Base-by-base conservation (phyloP, 1,140 invertebrate species). In the Dendroctonus ponderosae region DNA sequence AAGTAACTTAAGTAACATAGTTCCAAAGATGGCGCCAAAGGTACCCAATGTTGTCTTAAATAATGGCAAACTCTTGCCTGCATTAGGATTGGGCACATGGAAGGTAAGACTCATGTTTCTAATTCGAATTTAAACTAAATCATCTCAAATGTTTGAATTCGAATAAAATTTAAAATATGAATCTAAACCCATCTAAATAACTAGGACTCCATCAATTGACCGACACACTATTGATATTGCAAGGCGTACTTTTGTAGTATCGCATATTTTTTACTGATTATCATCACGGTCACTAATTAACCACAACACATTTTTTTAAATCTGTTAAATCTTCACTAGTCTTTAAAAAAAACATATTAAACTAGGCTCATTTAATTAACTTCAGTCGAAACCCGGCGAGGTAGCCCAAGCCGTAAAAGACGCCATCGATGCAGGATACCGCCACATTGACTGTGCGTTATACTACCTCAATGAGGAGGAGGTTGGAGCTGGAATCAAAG, bases 391-490 rank as follows among this genome's bases (percentile, higher is more conserved):
- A 62, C 83, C 86, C 5, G 88, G 87, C 66, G 83, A 91, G 76
- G 89, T 92, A 0, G 81, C 81, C 6, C 80, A 86, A 74, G 91
- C 91, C 6, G 90, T 94, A 2, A 89, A 88, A 73, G 80, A 84
- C 68, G 92, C 90, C 0, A 84, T 91, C 50, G 85, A 90, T 62
- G 72, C 82, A 11, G 90, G 90, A 40, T 91, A 91, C 70, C 82
- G 89, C 4, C 86, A 87, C 70, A 82, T 91, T 39, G 90, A 91
- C 76, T 84, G 85, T 60, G 87, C 88, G 5, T 80, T 78, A 43
- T 78, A 85, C 37, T 91, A 94, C 72, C 74, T 80, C 49, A 97
- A 96, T 80, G 93, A 97, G 77, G 82, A 84, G 50, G 91, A 93
- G 81, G 86, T 97, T 14, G 94, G 93, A 3, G 79, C 80, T 62